A percentile compares a stretch with the other conserved stretches of the same genome.
These are phyloP conservation scores for Holocentrus rufus DNA, from an alignment of 2,797 vertebrate genomes.

Conservation along the genomic window DNA sequence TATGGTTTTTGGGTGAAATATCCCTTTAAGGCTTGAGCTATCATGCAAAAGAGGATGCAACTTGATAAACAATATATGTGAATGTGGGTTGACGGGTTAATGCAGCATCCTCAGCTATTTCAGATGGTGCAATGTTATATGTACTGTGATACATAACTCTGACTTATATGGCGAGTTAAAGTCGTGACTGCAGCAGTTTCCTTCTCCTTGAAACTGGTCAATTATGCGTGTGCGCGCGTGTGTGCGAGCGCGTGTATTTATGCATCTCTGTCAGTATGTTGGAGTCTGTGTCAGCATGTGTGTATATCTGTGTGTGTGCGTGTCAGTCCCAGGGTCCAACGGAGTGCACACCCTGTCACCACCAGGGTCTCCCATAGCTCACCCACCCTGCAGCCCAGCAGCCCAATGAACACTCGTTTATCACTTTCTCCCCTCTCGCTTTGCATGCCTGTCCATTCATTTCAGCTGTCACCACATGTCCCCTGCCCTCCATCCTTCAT, in stretches of 20 bases:
- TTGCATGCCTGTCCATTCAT: slow-evolving; percentile 2
- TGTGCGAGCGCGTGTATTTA: no score
- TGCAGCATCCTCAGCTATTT: no score
- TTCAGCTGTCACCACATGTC: slow-evolving; percentile 11
- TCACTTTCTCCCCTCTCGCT: slow-evolving; percentile 30
- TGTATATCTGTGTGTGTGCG: slow-evolving; percentile 19
- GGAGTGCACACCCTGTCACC: slow-evolving; percentile 38
- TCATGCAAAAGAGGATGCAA: no score
- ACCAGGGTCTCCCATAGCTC: slow-evolving; percentile 41
- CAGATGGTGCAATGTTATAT: not conserved
- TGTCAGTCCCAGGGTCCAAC: slow-evolving; percentile 24
- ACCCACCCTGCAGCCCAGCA: slow-evolving; percentile 21
- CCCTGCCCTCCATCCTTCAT: slow-evolving; percentile 20
- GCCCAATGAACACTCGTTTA: slow-evolving; percentile 43
- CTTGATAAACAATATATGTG: no score
- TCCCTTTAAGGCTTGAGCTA: no score
- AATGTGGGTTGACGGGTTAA: no score
- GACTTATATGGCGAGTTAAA: no score
- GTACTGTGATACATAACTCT: not conserved
- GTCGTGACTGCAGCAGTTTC: not conserved
- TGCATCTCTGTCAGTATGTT: not conserved
- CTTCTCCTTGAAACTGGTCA: slow-evolving; percentile 39
- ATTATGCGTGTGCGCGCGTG: slow-evolving; percentile 10
- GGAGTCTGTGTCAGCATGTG: not conserved
- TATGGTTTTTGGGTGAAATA: no score